phyloP scores from a whole-genome alignment of 2,888 invertebrate species.

The Fabriciana adippe region DNA sequence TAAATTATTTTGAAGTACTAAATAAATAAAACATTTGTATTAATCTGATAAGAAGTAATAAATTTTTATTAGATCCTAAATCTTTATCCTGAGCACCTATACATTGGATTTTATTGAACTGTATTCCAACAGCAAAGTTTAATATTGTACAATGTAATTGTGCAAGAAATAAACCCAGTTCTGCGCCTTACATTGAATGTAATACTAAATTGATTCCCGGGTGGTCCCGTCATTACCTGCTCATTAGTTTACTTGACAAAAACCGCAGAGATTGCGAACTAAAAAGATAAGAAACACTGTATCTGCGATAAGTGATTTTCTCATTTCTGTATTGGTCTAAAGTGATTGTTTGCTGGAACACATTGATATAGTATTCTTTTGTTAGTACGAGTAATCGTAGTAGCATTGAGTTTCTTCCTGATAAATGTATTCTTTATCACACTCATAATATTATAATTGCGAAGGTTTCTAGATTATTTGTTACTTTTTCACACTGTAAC shows the following conservation, averaged over 20 bases:
- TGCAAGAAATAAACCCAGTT: conserved; percentile 22
- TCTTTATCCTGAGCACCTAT: neutral
- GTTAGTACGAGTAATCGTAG: neutral
- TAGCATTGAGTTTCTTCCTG: too few relatives aligned
- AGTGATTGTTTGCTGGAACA: conserved; percentile 14
- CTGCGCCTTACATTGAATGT: conserved; percentile 21
- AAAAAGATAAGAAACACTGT: conserved; percentile 31
- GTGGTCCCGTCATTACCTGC: conserved; percentile 60
- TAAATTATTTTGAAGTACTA: too few relatives aligned
- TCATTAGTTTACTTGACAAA: conserved; percentile 48
- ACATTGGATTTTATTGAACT: neutral
- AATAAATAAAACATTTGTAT: too few relatives aligned
- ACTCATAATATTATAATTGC: too few relatives aligned
- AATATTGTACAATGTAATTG: conserved; percentile 4
- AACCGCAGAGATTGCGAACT: conserved; percentile 34
- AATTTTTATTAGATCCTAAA: neutral
- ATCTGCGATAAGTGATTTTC: conserved; percentile 28
- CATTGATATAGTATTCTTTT: neutral
- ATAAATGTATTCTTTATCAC: too few relatives aligned
- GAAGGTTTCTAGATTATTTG: too few relatives aligned
- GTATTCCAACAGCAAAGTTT: neutral
- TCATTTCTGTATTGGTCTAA: conserved; percentile 23
- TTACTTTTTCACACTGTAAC: too few relatives aligned
- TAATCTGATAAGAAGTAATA: too few relatives aligned
- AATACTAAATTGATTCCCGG: conserved; percentile 57